Evolutionary conservation across 2,888 invertebrate genomes (phyloP).

Genomic region (Hypena proboscidalis): DNA sequence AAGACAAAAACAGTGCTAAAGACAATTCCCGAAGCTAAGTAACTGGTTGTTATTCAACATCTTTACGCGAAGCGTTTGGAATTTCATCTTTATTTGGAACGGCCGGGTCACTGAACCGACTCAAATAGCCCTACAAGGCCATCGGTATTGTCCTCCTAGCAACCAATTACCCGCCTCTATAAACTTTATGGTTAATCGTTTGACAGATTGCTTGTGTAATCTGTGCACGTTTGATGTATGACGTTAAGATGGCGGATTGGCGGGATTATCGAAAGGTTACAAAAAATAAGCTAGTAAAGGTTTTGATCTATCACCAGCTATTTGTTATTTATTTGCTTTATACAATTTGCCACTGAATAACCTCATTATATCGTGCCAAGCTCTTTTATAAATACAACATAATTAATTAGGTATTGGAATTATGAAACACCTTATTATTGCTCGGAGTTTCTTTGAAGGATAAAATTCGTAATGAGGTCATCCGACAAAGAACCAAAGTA

Average conservation of each 20-base stretch:
- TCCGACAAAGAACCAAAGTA: too few relatives aligned
- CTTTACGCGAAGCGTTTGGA: constrained; percentile 46
- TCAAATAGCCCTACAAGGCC: constrained; percentile 64
- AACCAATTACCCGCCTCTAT: constrained; percentile 40
- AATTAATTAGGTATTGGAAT: too few relatives aligned
- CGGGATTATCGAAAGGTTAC: constrained; percentile 1
- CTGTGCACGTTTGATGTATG: constrained; percentile 17
- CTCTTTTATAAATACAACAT: too few relatives aligned
- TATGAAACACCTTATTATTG: too few relatives aligned
- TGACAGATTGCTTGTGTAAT: constrained; percentile 13
- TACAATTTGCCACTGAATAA: not conserved
- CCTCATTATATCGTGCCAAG: not conserved
- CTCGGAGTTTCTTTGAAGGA: too few relatives aligned
- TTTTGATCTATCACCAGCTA: not conserved
- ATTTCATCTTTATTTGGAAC: constrained; percentile 63
- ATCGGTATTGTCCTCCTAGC: constrained; percentile 59
- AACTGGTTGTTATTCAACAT: constrained; percentile 29
- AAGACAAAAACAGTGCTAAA: not conserved
- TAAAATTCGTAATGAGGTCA: too few relatives aligned
- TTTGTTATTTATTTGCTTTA: not conserved
- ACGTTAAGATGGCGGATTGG: constrained; percentile 7
- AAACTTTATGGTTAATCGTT: constrained; percentile 35
- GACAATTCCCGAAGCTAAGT: too few relatives aligned
- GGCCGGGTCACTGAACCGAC: constrained; percentile 58
- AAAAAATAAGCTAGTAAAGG: not conserved